Conservation (phyloP, 2,113 vertebrate species). For the Amblyopsis rosae region DNA sequence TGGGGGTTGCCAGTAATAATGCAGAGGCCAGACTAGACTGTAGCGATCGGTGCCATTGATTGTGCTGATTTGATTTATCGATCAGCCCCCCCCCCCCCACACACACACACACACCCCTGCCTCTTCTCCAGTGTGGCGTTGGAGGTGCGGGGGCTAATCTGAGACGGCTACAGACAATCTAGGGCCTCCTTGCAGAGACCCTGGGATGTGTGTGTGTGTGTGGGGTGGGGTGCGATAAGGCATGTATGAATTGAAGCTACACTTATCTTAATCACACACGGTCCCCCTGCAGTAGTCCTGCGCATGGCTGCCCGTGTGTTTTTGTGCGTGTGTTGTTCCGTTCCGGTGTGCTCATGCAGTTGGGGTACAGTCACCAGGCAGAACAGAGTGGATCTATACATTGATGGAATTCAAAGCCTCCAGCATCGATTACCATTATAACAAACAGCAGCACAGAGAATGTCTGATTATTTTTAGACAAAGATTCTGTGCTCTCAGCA, state of each 20-base stretch:
- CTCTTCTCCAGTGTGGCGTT: conserved; percentile 86
- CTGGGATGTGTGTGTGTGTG: too few species aligned
- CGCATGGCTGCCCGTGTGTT: conserved; percentile 34
- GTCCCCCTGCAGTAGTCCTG: conserved; percentile 40
- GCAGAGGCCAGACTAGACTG: conserved; percentile 88
- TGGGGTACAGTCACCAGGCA: conserved; percentile 93
- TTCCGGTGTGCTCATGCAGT: conserved; percentile 53
- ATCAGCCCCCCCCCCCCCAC: conserved; percentile 79
- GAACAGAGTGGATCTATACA: conserved; percentile 99
- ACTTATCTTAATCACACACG: conserved; percentile 92
- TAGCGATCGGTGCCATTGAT: conserved; percentile 95
- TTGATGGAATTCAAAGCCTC: conserved; percentile 99
- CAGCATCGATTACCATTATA: conserved; percentile 99
- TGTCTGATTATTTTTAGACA: conserved; percentile 99
- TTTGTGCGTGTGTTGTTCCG: conserved; percentile 41
- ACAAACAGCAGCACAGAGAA: conserved; percentile 98
- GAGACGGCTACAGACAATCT: conserved; percentile 88
- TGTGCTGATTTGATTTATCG: conserved; percentile 99
- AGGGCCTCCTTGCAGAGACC: conserved; percentile 85
- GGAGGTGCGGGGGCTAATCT: conserved; percentile 92
- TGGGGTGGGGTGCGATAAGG: conserved; percentile 78
- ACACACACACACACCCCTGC: not conserved
- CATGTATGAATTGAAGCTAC: conserved; percentile 88
- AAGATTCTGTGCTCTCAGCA: conserved; percentile 99
- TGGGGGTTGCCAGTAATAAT: conserved; percentile 89